Evolutionary conservation across 1,140 invertebrate genomes (phyloP).

Genomic region (Drosophila mojavensis): DNA sequence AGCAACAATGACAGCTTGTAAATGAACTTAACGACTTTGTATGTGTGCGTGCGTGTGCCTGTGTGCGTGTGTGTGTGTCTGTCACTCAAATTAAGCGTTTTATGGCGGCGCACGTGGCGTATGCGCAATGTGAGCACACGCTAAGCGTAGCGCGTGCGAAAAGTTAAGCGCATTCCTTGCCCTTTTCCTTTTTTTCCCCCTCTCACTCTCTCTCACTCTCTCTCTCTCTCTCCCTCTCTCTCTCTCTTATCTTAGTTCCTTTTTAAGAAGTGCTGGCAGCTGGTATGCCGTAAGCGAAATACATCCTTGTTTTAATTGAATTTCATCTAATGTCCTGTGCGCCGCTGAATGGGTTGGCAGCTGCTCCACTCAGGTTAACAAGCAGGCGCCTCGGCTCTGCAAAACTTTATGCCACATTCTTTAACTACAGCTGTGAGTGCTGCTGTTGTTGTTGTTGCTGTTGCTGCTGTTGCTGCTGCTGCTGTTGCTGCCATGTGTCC

Average conservation of each 20-base stretch:
- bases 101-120: slow-evolving; percentile 58
- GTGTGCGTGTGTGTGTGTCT: slow-evolving; percentile 26
- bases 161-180: slow-evolving; percentile 55
- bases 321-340: slow-evolving; percentile 70
- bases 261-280: slow-evolving; percentile 32
- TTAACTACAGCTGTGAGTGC: not conserved
- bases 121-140: slow-evolving; percentile 48
- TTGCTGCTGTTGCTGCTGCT: slow-evolving; percentile 17
- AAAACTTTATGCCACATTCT: slow-evolving; percentile 74
- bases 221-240: no score
- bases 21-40: slow-evolving; percentile 22
- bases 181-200: not conserved
- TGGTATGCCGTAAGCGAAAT: slow-evolving; percentile 56
- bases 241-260: not conserved
- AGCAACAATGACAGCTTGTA: slow-evolving; percentile 32
- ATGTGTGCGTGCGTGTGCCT: slow-evolving; percentile 18
- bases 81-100: slow-evolving; percentile 72
- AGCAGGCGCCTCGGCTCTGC: slow-evolving; percentile 55
- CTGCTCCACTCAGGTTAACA: slow-evolving; percentile 69
- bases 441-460: not conserved
- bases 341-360: slow-evolving; percentile 11
- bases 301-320: slow-evolving; percentile 81
- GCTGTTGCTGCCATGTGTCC: slow-evolving; percentile 56
- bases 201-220: not conserved
- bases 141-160: slow-evolving; percentile 25